A percentile compares a stretch with the other conserved stretches of the same genome.
Evolutionary conservation across 2,888 invertebrate species (phyloP).

Genomic region (Unio pictorum): DNA sequence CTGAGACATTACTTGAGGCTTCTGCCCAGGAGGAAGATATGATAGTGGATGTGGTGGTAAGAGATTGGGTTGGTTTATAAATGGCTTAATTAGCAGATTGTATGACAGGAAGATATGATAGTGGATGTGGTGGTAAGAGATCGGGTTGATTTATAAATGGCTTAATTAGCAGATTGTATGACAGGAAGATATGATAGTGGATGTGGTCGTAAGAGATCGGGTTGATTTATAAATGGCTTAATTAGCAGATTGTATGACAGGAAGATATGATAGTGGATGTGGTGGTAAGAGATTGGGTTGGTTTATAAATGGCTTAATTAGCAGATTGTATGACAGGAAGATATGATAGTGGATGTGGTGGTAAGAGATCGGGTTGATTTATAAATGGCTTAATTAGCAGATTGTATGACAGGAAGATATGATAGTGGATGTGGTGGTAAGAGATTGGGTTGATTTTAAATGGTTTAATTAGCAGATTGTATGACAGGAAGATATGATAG

Average conservation of each 20-base stretch:
- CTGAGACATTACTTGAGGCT: slow-evolving; percentile 3
- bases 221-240: not conserved
- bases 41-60: slow-evolving; percentile 21
- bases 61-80: not conserved
- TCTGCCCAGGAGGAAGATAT: slow-evolving; percentile 17
- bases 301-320: not conserved
- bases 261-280: slow-evolving; percentile 25
- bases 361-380: no score
- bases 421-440: no score
- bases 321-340: not conserved
- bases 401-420: no score
- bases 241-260: not conserved
- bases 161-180: not conserved
- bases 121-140: slow-evolving; percentile 16
- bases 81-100: not conserved
- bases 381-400: no score
- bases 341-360: no score
- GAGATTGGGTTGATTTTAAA: no score
- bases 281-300: slow-evolving; percentile 2
- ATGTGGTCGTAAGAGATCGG: slow-evolving; percentile 8
- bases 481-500: slow-evolving; percentile 2
- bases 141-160: not conserved
- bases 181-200: slow-evolving; percentile 21
- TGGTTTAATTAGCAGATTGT: no score
- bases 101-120: slow-evolving; percentile 19